These are phyloP conservation scores for Platalea minor DNA, from an alignment of 2,797 vertebrate species.

Conservation along the genomic window DNA sequence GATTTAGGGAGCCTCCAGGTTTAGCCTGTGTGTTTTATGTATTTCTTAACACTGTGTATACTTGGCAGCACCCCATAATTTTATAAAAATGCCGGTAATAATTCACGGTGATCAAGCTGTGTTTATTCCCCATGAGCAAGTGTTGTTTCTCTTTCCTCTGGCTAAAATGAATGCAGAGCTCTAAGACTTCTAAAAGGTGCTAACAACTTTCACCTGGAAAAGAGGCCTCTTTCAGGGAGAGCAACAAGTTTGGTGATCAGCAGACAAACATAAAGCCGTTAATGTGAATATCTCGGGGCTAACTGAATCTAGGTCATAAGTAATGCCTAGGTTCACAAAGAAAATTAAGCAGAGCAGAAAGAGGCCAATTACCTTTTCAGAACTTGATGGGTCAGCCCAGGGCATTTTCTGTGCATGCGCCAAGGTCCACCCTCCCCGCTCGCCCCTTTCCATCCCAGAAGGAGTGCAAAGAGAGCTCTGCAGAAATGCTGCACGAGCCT, in stretches of 20 bases:
- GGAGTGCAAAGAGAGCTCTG: neutral
- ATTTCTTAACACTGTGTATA: conserved; percentile 16
- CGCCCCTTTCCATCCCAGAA: neutral
- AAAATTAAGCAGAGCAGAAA: conserved; percentile 54
- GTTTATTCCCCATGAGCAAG: neutral
- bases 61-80: conserved; percentile 37
- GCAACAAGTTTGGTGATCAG: neutral
- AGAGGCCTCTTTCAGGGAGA: neutral
- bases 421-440: neutral
- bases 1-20: neutral
- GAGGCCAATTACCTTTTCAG: conserved; percentile 31
- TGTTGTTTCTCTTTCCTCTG: conserved; percentile 2
- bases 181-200: conserved; percentile 1
- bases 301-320: conserved; percentile 13
- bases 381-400: neutral
- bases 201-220: conserved; percentile 46
- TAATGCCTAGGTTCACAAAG: neutral
- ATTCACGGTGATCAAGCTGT: neutral
- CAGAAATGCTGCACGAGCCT: neutral
- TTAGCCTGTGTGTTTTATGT: neutral
- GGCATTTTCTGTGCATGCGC: neutral
- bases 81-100: conserved; percentile 33
- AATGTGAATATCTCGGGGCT: neutral
- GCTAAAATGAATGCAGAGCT: conserved; percentile 12
- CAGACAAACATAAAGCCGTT: neutral